These are phyloP conservation scores for Schizopygopsis malacanthus DNA, from an alignment of 2,797 vertebrate species.

Conservation along the genomic window DNA sequence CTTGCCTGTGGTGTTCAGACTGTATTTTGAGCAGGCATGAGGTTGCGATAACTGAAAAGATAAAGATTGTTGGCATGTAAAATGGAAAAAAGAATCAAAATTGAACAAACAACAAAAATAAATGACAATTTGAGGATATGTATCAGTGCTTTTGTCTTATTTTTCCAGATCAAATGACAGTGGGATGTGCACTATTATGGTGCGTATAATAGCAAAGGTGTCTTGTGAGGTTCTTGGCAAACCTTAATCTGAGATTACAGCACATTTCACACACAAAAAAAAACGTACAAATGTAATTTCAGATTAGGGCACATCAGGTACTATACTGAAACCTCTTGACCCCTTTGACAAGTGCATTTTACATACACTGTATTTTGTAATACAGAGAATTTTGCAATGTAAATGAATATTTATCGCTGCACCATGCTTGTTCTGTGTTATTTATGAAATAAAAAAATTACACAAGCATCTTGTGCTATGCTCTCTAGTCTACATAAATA, in stretches of 20 bases:
- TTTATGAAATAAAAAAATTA: slow-evolving; percentile 76
- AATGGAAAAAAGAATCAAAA: slow-evolving; percentile 46
- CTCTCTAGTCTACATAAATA: background rate
- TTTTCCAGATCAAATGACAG: slow-evolving; percentile 69
- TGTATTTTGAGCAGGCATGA: slow-evolving; percentile 40
- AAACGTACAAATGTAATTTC: slow-evolving; percentile 48
- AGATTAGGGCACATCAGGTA: slow-evolving; percentile 67
- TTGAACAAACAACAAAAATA: slow-evolving; percentile 15
- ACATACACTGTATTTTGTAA: slow-evolving; percentile 84
- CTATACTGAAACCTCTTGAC: slow-evolving; percentile 72
- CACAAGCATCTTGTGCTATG: background rate
- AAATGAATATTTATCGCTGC: slow-evolving; percentile 81
- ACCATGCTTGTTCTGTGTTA: slow-evolving; percentile 83
- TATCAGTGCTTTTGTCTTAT: slow-evolving; percentile 65
- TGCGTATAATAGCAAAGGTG: slow-evolving; percentile 66
- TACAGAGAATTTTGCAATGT: slow-evolving; percentile 82
- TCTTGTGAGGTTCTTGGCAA: slow-evolving; percentile 69
- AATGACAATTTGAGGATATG: slow-evolving; percentile 8
- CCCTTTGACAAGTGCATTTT: slow-evolving; percentile 84
- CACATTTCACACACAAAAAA: slow-evolving; percentile 49
- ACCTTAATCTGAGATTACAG: slow-evolving; percentile 66
- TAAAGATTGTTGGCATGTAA: slow-evolving; percentile 38
- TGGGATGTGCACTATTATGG: slow-evolving; percentile 77
- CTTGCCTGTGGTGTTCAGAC: slow-evolving; percentile 52
- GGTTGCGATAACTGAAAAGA: slow-evolving; percentile 26